Evolutionary conservation across 2,797 vertebrate species (phyloP).

Genomic region (Okamejei kenojei): DNA sequence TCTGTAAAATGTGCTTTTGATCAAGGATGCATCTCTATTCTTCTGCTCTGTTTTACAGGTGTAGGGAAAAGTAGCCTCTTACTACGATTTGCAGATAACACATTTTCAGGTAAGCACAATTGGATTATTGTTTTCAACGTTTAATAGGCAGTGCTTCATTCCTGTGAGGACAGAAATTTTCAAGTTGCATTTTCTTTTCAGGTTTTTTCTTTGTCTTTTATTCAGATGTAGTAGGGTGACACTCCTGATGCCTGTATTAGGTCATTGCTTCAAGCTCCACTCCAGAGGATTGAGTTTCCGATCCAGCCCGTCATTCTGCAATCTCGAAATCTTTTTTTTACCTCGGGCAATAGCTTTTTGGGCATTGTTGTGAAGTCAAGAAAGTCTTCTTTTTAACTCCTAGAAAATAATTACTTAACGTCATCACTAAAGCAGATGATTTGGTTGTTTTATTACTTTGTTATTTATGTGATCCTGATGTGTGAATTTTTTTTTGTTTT

Average conservation of each 20-base stretch:
- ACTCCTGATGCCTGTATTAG: background rate
- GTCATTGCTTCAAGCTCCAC: background rate
- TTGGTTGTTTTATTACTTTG: background rate
- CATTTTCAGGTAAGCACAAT: conserved; percentile 87
- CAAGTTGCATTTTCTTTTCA: background rate
- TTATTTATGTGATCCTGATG: background rate
- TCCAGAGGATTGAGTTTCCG: background rate
- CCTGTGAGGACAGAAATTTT: background rate
- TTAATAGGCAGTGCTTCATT: background rate
- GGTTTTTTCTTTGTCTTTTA: background rate
- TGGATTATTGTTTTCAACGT: background rate
- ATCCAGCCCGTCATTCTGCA: background rate
- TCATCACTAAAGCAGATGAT: background rate
- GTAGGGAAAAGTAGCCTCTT: conserved; percentile 98
- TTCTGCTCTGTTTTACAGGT: conserved; percentile 59
- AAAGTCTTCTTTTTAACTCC: background rate
- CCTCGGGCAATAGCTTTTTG: background rate
- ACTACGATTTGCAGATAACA: conserved; percentile 96
- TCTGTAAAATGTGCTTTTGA: background rate
- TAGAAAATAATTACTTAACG: background rate
- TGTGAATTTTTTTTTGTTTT: background rate
- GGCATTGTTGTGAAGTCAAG: background rate
- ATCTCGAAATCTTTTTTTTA: background rate
- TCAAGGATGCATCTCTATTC: background rate
- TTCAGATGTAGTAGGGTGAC: background rate